Evolutionary conservation across 2,113 vertebrate species (phyloP), one percentile per base, ranked within the genome.

Genomic region (Pseudorasbora parva): DNA sequence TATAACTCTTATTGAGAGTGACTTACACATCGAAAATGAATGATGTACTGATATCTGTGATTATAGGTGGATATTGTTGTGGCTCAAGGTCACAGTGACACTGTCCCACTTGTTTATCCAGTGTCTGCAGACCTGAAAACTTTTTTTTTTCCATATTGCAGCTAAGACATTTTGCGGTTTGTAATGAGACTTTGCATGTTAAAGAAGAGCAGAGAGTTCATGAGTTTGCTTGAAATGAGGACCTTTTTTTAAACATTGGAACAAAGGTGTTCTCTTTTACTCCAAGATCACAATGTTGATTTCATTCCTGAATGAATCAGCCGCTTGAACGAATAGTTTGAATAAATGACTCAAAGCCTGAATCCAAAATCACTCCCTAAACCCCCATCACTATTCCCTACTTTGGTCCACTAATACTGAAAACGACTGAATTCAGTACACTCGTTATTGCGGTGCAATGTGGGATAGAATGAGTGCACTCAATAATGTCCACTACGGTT

Each of bases 11-110:
- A 59, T 78, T 49, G 41, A 78, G 62, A 76, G 8, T 60, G 41
- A 37, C 19, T 81, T 69, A 51, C 41, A 56, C 62, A 45, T 62
- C 15, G 15, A 15, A 78, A 78, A 60, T 78, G 2, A 62, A 7
- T 43, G n/a, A 25, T 45, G 37, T 11, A 25, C 7, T 62, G 57
- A 78, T 78, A 45, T 78, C 4, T 25, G 56, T 64, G 33, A 75
- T 75, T 83, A 59, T 69, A 19, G 62, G 77, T 14, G 6, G 17
- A 37, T 23, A 57, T 78, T 0, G 4, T 33, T 54, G 41, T 68
- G 12, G 78, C 43, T 81, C 43, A 84, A 84, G 86, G 78, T 86
- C 77, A 80, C 5, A 41, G 41, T 60, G 62, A 15, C 30, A 47
- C 23, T 62, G 64, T 33, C 47, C 25, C 62, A 56, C 37, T 75